phyloP scores from a whole-genome alignment of 2,797 vertebrate genomes.

The Sciurus vulgaris region DNA sequence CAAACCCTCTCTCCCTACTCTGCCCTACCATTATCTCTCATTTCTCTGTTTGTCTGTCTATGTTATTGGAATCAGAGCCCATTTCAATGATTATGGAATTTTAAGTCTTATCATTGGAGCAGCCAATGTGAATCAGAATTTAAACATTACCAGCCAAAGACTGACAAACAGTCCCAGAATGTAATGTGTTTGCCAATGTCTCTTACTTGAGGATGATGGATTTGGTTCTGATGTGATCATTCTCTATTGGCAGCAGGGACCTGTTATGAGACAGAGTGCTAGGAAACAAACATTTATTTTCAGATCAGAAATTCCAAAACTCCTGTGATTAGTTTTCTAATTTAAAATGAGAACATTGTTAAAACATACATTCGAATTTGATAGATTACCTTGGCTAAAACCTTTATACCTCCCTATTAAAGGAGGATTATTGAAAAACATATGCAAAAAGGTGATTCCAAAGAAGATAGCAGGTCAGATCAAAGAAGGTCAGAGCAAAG shows the following conservation, averaged over 20 bases:
- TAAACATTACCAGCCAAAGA: conserved; percentile 67
- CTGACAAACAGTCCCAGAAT: conserved; percentile 81
- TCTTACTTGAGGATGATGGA: conserved; percentile 76
- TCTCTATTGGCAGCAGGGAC: conserved; percentile 57
- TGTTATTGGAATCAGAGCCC: neutral
- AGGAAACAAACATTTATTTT: conserved; percentile 72
- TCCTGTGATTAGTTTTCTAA: conserved; percentile 3
- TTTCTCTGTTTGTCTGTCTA: neutral
- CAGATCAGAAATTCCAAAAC: conserved; percentile 58
- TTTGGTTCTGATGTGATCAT: conserved; percentile 69
- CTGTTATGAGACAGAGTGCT: conserved; percentile 64
- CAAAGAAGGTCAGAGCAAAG: neutral
- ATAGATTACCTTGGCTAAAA: conserved; percentile 23
- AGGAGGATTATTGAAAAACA: conserved; percentile 25
- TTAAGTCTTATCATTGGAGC: conserved; percentile 59
- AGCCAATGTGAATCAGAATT: conserved; percentile 62
- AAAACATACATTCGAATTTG: conserved; percentile 40
- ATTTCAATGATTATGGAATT: neutral
- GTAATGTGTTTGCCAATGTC: conserved; percentile 70
- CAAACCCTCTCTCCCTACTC: neutral
- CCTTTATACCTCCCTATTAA: neutral
- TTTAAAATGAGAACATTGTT: conserved; percentile 43
- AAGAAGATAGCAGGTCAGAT: neutral
- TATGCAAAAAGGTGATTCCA: neutral
- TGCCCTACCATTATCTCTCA: neutral